phyloP scores from a whole-genome alignment of 2,113 vertebrate genomes.

The Halichoeres trimaculatus region DNA sequence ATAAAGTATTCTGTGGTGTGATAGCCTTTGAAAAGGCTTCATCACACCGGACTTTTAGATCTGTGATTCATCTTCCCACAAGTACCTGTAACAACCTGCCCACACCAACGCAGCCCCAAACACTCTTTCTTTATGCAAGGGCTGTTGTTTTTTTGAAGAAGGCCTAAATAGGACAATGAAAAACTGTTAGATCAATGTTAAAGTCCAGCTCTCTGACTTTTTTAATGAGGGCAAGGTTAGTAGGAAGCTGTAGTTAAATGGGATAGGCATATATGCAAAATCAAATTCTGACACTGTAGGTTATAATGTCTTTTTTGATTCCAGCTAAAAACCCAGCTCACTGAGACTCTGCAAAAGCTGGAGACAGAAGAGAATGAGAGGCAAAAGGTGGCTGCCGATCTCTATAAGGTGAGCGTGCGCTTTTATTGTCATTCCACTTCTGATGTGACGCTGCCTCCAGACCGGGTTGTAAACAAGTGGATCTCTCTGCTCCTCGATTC shows the following conservation, averaged over 20 bases:
- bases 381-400: slow-evolving; percentile 90
- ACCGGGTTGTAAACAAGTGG: neutral
- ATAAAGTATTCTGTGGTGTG: neutral
- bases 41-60: slow-evolving; percentile 12
- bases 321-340: slow-evolving; percentile 94
- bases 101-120: neutral
- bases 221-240: neutral
- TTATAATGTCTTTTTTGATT: slow-evolving; percentile 55
- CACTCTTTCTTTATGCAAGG: neutral
- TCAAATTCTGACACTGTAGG: too few relatives aligned
- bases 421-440: neutral
- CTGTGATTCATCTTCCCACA: slow-evolving; percentile 9
- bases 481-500: slow-evolving; percentile 9
- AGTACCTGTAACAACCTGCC: slow-evolving; percentile 11
- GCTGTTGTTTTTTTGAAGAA: slow-evolving; percentile 42
- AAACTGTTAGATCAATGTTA: neutral
- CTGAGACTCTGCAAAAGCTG: slow-evolving; percentile 89
- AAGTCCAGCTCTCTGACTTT: neutral
- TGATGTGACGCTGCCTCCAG: neutral
- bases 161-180: neutral
- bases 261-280: too few relatives aligned
- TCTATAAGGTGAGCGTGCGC: slow-evolving; percentile 88
- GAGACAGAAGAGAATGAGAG: slow-evolving; percentile 89
- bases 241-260: too few relatives aligned
- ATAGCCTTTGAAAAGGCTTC: neutral